Conservation (phyloP, 2,113 vertebrate genomes). For the Dasyurus viverrinus region DNA sequence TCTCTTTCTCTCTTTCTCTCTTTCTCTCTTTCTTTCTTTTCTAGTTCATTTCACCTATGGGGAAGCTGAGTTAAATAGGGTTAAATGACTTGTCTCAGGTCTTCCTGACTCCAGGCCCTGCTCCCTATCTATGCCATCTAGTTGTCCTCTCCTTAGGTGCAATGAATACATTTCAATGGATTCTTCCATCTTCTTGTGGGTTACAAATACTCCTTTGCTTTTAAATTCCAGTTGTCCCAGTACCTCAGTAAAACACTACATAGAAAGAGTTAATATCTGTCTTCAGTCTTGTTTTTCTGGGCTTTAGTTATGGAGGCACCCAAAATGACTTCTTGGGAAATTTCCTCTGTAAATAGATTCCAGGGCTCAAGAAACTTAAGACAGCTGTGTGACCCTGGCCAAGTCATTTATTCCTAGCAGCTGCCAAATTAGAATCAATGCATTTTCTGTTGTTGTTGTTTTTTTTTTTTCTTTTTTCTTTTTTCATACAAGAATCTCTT, state of each 20-base stretch:
- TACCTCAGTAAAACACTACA: background rate
- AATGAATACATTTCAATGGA: background rate
- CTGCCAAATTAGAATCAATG: background rate
- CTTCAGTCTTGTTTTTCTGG: background rate
- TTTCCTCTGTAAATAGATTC: background rate
- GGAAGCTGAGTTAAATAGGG: background rate
- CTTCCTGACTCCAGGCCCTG: background rate
- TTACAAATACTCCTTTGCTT: background rate
- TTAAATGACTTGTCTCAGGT: background rate
- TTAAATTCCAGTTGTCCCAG: background rate
- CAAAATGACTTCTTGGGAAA: background rate
- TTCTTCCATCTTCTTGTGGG: background rate
- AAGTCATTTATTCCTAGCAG: background rate
- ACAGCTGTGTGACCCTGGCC: background rate
- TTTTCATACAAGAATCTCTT: background rate
- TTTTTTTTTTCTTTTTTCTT: background rate
- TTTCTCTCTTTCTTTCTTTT: background rate
- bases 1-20: too few species aligned
- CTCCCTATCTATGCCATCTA: background rate
- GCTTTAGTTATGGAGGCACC: background rate
- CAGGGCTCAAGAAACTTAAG: background rate
- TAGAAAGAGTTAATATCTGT: background rate
- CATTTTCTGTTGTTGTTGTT: background rate
- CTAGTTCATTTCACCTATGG: background rate
- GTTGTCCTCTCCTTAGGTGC: background rate